phyloP scores from a whole-genome alignment of 1,140 invertebrate genomes.

The Euwallacea fornicatus region DNA sequence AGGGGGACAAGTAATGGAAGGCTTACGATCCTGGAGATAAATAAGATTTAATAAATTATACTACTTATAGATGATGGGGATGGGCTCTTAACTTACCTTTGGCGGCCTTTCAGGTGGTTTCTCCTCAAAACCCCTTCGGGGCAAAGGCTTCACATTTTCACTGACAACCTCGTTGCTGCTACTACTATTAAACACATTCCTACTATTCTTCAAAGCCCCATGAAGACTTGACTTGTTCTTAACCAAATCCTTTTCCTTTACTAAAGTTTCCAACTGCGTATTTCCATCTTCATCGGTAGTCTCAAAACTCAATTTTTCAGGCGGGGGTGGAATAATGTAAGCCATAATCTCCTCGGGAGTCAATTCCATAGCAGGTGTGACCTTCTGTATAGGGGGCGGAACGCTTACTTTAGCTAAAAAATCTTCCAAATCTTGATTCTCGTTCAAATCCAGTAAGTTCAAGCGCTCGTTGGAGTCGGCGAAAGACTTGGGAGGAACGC shows the following conservation, averaged over 20 bases:
- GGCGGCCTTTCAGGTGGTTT: constrained; percentile 64
- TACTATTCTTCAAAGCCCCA: constrained; percentile 6
- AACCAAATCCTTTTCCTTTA: background rate
- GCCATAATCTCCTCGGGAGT: constrained; percentile 78
- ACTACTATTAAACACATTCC: background rate
- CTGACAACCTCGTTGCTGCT: background rate
- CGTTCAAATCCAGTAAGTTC: constrained; percentile 45
- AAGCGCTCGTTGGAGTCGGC: constrained; percentile 59
- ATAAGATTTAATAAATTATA: no score
- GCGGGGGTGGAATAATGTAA: constrained; percentile 80
- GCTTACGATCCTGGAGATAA: constrained; percentile 52
- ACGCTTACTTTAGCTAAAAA: constrained; percentile 82
- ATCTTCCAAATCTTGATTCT: constrained; percentile 66
- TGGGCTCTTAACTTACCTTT: constrained; percentile 52
- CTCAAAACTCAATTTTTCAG: constrained; percentile 55
- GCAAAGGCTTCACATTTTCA: constrained; percentile 56
- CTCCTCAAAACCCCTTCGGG: constrained; percentile 59
- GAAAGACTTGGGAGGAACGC: constrained; percentile 71
- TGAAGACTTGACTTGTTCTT: constrained; percentile 23
- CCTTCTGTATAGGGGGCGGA: constrained; percentile 71
- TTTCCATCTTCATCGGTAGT: background rate
- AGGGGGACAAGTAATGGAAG: constrained; percentile 58
- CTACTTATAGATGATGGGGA: background rate
- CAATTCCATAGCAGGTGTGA: constrained; percentile 67
- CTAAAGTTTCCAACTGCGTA: background rate